Base-by-base conservation (phyloP, 2,888 invertebrate species). In the Anthophora plumipes region DNA sequence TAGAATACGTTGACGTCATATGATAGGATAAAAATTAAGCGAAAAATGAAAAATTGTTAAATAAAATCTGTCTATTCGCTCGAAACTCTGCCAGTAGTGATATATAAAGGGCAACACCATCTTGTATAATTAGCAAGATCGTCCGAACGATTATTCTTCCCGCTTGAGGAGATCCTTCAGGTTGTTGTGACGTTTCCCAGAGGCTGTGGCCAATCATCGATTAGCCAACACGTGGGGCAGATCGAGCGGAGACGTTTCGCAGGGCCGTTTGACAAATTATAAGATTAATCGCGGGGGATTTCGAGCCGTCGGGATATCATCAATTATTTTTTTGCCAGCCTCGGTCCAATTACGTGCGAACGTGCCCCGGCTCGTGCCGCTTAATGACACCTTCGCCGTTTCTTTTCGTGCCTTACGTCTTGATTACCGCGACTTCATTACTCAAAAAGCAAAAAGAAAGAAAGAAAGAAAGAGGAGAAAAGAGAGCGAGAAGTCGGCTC, bases 211-310 rank as follows among this genome's bases (percentile, higher is more conserved):
- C 20, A 48, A 74, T 79, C 70, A 77, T 80, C 84, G 80, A 84
- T 84, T 80, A 83, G 68, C 31, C 67, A 69, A 78, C 77, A 81
- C 84, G 82, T 71, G 78, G 69, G 60, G 55, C 81, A 70, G 73
- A 71, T 67, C 74, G 80, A 41, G 41, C 55, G 61, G 77, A 72
- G 46, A 67, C 77, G 74, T 57, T 63, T 64, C 60, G 59, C 46
- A 61, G 84, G 59, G 73, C 59, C 71, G 74, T 69, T 80, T 84
- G 84, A 85, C 84, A 84, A 84, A 84, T 84, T 84, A 82, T 84
- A 84, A 84, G 84, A 84, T 84, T 84, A 84, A 84, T 84, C 81
- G 85, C 70, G 39, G 55, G 81, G 85, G 81, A 84, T 84, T 85
- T 68, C 66, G 76, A 55, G 63, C 80, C 69, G 77, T 70, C 54